Percentiles rank a stretch among this genome's conserved stretches.
Conservation (phyloP, 37 sponge, comb jelly and placozoan genomes). For the Axinella damicornis region DNA sequence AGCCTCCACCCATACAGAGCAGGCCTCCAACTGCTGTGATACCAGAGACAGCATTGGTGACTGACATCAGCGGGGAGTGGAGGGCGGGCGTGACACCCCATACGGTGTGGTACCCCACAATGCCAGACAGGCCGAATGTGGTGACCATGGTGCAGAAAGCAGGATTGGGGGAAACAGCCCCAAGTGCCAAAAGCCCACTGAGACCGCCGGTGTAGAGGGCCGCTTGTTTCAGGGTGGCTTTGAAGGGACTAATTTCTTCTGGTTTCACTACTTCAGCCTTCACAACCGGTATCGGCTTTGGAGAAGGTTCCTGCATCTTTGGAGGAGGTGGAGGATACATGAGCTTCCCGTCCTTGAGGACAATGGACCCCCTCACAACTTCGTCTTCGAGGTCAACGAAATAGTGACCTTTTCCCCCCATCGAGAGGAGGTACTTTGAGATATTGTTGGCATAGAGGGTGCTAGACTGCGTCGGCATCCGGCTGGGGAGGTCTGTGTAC, state of each 20-base stretch:
- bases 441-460: constrained; percentile 94
- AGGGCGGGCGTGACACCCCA: constrained; percentile 97
- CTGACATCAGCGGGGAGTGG: constrained; percentile 98
- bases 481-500: constrained; percentile 92
- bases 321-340: constrained; percentile 93
- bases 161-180: constrained; percentile 75
- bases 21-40: constrained; percentile 96
- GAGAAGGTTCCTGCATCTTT: constrained; percentile 24
- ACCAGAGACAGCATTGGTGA: constrained; percentile 97
- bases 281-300: constrained; percentile 43
- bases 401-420: constrained; percentile 62
- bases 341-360: constrained; percentile 73
- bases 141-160: constrained; percentile 91
- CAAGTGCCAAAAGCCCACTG: constrained; percentile 77
- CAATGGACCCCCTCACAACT: constrained; percentile 89
- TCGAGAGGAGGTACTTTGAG: constrained; percentile 65
- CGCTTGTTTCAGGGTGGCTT: constrained; percentile 60
- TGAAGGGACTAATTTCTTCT: constrained; percentile 56
- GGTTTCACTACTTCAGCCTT: constrained; percentile 66
- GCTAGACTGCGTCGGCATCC: constrained; percentile 90
- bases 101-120: constrained; percentile 94
- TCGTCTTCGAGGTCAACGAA: constrained; percentile 87
- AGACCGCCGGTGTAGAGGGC: constrained; percentile 80
- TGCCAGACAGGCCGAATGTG: constrained; percentile 87
- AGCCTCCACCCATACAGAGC: constrained; percentile 89